phyloP scores from a whole-genome alignment of 1,140 invertebrate species.

The Reticulitermes speratus region DNA sequence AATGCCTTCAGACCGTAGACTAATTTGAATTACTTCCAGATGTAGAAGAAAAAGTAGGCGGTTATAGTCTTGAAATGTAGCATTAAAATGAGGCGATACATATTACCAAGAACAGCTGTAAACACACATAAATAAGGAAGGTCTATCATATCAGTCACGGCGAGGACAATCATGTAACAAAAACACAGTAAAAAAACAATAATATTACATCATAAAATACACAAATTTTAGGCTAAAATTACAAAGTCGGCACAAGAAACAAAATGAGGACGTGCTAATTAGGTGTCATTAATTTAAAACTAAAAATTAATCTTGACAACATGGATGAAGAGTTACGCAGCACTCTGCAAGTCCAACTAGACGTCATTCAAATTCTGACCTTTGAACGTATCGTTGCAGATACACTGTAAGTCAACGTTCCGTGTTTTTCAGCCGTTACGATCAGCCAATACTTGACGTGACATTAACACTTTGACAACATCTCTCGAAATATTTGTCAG shows the following conservation, averaged over 20 bases:
- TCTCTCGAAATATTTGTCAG: not conserved
- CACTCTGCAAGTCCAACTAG: not conserved
- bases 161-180: not conserved
- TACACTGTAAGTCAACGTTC: not conserved
- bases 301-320: conserved; percentile 2
- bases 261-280: not conserved
- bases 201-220: not conserved
- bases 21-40: not conserved
- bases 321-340: not conserved
- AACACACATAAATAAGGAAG: not conserved
- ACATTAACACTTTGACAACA: not conserved
- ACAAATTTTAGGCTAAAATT: not conserved
- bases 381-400: not conserved
- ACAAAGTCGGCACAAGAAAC: not conserved
- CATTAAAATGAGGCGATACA: not conserved
- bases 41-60: not conserved
- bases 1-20: not conserved
- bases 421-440: not conserved
- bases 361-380: not conserved
- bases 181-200: not conserved
- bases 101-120: not conserved
- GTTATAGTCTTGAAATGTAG: not conserved
- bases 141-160: not conserved
- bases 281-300: not conserved
- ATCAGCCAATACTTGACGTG: not conserved